Base-by-base conservation (phyloP, 2,888 invertebrate species). In the Stegophylla sp. region DNA sequence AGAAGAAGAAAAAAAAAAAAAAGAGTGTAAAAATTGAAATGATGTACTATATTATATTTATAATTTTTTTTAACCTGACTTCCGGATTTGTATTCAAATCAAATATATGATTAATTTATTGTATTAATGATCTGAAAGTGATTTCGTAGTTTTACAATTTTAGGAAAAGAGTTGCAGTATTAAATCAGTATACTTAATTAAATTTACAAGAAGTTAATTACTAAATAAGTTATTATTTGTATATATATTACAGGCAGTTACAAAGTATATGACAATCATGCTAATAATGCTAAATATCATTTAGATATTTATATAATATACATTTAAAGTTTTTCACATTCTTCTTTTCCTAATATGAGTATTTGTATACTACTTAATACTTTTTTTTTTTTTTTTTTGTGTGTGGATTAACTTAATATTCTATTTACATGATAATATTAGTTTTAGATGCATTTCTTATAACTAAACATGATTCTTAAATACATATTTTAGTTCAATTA, bases 11-110 rank as follows among this genome's bases (percentile, higher is more conserved):
- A 48, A 61, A 48, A 43, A 59, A 23, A 73, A 72, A 48, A 61
- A 48, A 23, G 45, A 43, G 15, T 63, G 63, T 74, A 48, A 63
- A 61, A 61, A 74, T 51, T 34, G 34, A 61, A 74, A 48, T 63
- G 59, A 48, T 63, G 17, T 74, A 74, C 63, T 63, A 75, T 75
- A 74, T 48, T 63, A 75, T 75, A 51, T 64, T 64, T 75, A 74
- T 74, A 20, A 56, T 10, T 34, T 74, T 74, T 61, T 74, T 74
- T 61, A 63, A 63, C 63, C 48, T 63, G 34, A 76, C 43, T 43
- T 76, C 66, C 64, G 53, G 13, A 66, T 53, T 66, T 76, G n/a
- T 76, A 26, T 75, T 53, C 51, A 51, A 53, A 41, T 64, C 13
- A 41, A 64, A 75, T 51, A 28, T 28, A 15, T 51, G 41, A 17